Evolutionary conservation across 2,888 invertebrate genomes (phyloP).

Genomic region (Phlogophora meticulosa): DNA sequence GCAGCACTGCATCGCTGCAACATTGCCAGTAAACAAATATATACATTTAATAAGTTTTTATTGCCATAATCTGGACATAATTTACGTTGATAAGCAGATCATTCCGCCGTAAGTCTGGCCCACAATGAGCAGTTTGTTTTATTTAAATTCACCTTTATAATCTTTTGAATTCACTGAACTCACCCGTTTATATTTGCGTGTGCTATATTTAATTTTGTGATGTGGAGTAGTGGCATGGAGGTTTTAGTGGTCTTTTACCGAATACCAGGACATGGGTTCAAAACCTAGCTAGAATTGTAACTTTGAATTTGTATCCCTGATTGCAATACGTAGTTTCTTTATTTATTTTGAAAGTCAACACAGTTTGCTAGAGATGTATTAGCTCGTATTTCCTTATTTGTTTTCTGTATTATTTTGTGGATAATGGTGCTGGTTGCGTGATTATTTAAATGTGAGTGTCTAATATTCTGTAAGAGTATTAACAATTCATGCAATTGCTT

Average conservation of each 20-base stretch:
- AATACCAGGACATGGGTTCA: background rate
- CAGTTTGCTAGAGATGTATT: no score
- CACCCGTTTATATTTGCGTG: conserved; percentile 43
- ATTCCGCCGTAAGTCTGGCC: conserved; percentile 76
- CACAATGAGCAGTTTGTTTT: conserved; percentile 73
- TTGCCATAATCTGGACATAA: conserved; percentile 88
- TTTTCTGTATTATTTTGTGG: no score
- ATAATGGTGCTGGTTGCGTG: no score
- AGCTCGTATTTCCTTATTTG: no score
- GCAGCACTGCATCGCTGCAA: conserved; percentile 57
- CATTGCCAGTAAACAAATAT: conserved; percentile 86
- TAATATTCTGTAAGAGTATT: no score
- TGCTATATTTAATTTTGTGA: conserved; percentile 39
- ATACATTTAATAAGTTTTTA: conserved; percentile 90
- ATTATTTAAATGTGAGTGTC: no score
- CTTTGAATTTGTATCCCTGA: background rate
- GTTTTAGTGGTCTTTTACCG: background rate
- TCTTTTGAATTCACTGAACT: conserved; percentile 62
- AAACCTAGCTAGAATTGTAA: background rate
- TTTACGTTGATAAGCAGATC: conserved; percentile 88
- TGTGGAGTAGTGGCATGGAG: background rate
- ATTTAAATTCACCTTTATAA: conserved; percentile 69
- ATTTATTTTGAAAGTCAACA: no score
- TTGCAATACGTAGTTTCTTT: no score
- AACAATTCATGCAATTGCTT: no score